Conservation (phyloP, 2,113 vertebrate species). For the Zosterops lateralis region DNA sequence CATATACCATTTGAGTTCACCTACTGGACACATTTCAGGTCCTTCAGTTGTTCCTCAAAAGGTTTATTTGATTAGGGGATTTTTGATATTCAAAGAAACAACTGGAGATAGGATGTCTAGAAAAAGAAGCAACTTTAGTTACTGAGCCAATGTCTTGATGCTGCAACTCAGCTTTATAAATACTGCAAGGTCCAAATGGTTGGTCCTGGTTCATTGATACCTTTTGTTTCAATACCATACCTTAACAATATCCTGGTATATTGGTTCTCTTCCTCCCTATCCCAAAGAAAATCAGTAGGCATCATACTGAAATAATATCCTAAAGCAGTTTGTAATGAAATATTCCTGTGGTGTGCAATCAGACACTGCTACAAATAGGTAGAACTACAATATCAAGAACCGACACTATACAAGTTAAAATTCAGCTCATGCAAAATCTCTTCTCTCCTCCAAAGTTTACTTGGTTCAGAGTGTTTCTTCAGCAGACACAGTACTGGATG, state of each 20-base stretch:
- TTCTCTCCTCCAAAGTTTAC: not conserved
- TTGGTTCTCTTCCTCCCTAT: not conserved
- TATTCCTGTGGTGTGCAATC: not conserved
- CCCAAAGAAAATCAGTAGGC: not conserved
- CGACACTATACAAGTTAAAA: not conserved
- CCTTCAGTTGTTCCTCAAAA: not conserved
- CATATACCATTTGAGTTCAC: not conserved
- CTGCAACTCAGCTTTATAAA: not conserved
- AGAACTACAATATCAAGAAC: conserved; percentile 7
- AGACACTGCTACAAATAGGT: not conserved
- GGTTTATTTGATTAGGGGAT: accelerated
- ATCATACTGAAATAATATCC: not conserved
- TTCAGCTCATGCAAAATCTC: not conserved
- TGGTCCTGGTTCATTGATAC: not conserved
- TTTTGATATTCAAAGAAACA: not conserved
- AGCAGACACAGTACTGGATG: not conserved
- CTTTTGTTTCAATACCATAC: not conserved
- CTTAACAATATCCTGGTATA: not conserved
- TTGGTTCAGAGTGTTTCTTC: not conserved
- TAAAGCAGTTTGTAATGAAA: not conserved
- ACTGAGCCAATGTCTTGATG: not conserved
- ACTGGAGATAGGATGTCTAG: not conserved
- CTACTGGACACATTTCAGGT: not conserved
- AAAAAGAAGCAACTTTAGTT: not conserved
- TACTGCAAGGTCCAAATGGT: not conserved